A percentile compares a stretch with the other conserved stretches of the same genome.
These are phyloP conservation scores for Electrona antarctica DNA, from an alignment of 2,113 vertebrate species.

Conservation along the genomic window DNA sequence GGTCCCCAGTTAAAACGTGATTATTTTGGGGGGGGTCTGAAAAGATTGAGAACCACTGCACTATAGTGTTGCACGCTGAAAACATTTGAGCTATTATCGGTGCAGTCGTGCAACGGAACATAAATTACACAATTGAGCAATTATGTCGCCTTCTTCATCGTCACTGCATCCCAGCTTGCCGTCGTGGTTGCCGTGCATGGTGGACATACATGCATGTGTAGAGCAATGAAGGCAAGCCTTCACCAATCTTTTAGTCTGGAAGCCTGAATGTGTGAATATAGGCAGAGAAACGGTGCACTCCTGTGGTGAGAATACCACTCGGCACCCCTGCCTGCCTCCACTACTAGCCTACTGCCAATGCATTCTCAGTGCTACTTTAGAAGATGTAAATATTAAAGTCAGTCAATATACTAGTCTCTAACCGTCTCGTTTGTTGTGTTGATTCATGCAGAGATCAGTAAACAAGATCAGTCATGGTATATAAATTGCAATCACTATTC, in stretches of 20 bases:
- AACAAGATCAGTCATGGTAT: too few relatives aligned
- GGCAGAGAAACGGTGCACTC: slow-evolving; percentile 40
- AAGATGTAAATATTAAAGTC: slow-evolving; percentile 72
- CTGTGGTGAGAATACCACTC: slow-evolving; percentile 33
- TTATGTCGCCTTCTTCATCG: background rate
- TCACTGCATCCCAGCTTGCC: slow-evolving; percentile 29
- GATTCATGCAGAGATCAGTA: background rate
- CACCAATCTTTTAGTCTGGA: slow-evolving; percentile 40
- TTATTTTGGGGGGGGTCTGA: too few relatives aligned
- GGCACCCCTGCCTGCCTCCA: slow-evolving; percentile 27
- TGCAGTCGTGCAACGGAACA: too few relatives aligned
- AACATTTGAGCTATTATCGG: too few relatives aligned
- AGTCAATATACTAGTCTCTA: slow-evolving; percentile 27
- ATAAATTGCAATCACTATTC: too few relatives aligned
- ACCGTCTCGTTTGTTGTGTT: slow-evolving; percentile 36
- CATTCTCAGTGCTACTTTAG: slow-evolving; percentile 55
- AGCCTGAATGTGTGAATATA: slow-evolving; percentile 28
- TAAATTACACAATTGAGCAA: too few relatives aligned
- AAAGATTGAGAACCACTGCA: too few relatives aligned
- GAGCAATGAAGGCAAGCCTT: slow-evolving; percentile 39
- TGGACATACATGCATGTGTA: slow-evolving; percentile 39
- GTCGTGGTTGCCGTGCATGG: slow-evolving; percentile 51
- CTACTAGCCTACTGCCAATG: background rate
- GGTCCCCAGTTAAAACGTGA: too few relatives aligned
- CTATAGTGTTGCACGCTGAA: too few relatives aligned